phyloP scores from a whole-genome alignment of 2,797 vertebrate species.

The Eulemur mongoz region DNA sequence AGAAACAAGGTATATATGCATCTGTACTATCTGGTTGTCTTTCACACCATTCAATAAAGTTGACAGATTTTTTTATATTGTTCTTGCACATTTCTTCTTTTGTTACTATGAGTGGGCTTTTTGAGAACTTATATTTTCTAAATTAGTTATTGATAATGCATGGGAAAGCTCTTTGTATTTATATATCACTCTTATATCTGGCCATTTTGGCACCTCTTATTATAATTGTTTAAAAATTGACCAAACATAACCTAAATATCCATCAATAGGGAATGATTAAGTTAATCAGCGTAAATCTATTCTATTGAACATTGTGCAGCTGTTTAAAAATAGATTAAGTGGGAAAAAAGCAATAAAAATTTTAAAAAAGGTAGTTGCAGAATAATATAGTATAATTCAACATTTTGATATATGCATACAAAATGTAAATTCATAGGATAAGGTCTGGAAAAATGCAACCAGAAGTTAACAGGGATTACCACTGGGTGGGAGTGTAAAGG shows the following conservation, averaged over 20 bases:
- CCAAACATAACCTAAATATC: background rate
- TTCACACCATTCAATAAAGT: background rate
- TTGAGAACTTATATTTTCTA: background rate
- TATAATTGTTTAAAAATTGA: constrained; percentile 31
- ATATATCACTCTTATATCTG: background rate
- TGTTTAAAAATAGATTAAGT: background rate
- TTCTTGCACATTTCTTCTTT: background rate
- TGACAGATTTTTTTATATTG: background rate
- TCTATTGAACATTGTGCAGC: background rate
- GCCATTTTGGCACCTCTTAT: background rate
- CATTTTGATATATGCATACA: background rate
- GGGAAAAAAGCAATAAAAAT: background rate
- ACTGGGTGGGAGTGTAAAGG: background rate
- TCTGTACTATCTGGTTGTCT: background rate
- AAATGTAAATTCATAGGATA: constrained; percentile 24
- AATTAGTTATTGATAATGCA: background rate
- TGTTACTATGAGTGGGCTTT: background rate
- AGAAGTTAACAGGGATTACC: background rate
- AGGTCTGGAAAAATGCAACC: background rate
- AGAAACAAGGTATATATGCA: background rate
- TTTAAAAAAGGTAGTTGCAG: background rate
- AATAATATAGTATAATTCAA: background rate
- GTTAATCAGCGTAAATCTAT: background rate
- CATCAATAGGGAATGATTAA: background rate
- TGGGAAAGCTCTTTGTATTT: background rate